A percentile compares a stretch with the other conserved stretches of the same genome.
Evolutionary conservation across 2,797 vertebrate genomes (phyloP).

Genomic region (Adrianichthys oophorus): DNA sequence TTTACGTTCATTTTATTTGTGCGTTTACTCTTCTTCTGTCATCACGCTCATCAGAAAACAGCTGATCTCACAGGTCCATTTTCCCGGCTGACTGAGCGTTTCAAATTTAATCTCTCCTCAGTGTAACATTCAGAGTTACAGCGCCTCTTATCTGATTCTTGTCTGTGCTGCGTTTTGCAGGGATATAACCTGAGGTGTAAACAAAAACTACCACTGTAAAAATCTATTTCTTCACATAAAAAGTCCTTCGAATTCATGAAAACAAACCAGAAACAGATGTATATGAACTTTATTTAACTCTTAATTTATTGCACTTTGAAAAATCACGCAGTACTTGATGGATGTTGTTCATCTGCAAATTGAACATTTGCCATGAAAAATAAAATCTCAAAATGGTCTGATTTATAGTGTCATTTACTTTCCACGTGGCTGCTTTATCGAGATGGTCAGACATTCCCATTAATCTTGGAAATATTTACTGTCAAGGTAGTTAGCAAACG

Average conservation of each 20-base stretch:
- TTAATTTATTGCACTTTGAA: no score
- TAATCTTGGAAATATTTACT: neutral
- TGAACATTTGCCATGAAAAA: neutral
- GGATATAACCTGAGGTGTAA: constrained; percentile 33
- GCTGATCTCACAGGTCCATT: constrained; percentile 61
- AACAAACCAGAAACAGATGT: no score
- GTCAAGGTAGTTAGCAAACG: neutral
- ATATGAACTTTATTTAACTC: no score
- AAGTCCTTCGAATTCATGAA: no score
- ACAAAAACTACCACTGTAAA: constrained; percentile 18
- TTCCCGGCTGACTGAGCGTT: constrained; percentile 44
- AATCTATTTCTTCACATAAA: no score
- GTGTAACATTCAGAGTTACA: constrained; percentile 20
- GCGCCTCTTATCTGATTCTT: constrained; percentile 36
- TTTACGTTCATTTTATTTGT: constrained; percentile 55
- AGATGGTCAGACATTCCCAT: neutral
- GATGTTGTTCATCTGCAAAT: no score
- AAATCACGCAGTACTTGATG: no score
- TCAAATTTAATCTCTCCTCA: constrained; percentile 40
- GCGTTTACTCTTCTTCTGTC: constrained; percentile 55
- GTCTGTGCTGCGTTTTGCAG: constrained; percentile 15
- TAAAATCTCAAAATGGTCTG: neutral
- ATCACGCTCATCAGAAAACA: constrained; percentile 62
- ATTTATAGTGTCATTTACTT: neutral
- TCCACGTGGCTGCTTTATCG: neutral